phyloP scores from a whole-genome alignment of 2,113 vertebrate species.

The Hiodon tergisus region DNA sequence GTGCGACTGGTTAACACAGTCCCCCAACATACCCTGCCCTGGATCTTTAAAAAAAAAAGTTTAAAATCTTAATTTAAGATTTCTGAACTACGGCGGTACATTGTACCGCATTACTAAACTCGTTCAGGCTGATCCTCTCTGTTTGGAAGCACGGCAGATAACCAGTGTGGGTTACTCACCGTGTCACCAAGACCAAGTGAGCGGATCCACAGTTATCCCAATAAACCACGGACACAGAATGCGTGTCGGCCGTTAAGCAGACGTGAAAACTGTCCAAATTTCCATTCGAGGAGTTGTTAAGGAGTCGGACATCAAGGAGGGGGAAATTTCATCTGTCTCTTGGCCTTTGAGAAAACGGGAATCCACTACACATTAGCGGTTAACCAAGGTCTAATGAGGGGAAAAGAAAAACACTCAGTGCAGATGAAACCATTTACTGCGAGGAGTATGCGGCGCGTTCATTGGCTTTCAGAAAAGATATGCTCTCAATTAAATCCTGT shows the following conservation, averaged over 20 bases:
- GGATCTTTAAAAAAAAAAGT: too few species aligned
- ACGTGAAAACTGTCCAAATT: conserved; percentile 50
- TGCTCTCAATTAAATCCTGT: conserved; percentile 45
- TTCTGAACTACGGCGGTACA: too few species aligned
- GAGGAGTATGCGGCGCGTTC: conserved; percentile 42
- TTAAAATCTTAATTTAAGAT: too few species aligned
- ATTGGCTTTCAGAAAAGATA: conserved; percentile 50
- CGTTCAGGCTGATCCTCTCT: conserved; percentile 28
- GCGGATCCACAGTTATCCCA: conserved; percentile 44
- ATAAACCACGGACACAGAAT: conserved; percentile 50
- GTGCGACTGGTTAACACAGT: too few species aligned
- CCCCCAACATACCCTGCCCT: too few species aligned
- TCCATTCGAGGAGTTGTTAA: conserved; percentile 53
- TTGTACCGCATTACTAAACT: neutral
- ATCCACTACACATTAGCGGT: conserved; percentile 63
- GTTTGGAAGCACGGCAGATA: conserved; percentile 40
- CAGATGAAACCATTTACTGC: conserved; percentile 58
- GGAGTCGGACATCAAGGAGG: conserved; percentile 39
- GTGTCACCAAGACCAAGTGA: conserved; percentile 47
- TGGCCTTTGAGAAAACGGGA: conserved; percentile 45
- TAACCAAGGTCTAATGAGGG: conserved; percentile 66
- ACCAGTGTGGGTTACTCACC: conserved; percentile 36
- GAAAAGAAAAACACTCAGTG: conserved; percentile 57
- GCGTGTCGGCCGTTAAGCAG: conserved; percentile 45
- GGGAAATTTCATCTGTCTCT: conserved; percentile 54